Base-by-base conservation (phyloP, 2,113 vertebrate genomes). In the Ceyx melanurus region DNA sequence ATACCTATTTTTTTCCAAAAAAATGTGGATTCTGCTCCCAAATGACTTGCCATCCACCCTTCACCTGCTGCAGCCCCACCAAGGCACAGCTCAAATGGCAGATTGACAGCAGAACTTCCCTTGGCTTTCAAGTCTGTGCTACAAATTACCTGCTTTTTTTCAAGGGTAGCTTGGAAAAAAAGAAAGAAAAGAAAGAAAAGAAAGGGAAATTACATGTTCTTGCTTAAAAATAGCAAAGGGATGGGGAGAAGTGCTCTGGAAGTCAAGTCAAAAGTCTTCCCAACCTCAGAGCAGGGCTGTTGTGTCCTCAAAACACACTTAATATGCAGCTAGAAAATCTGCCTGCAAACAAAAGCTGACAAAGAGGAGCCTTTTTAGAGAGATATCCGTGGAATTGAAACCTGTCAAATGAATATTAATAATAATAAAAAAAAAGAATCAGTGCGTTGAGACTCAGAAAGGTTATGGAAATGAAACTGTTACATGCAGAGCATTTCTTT, bases 341-440 rank as follows among this genome's bases (percentile, higher is more conserved):
- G 82, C 31, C 88, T 31, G 85, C 72, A 90, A 93, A 88, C 71
- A 50, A 60, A 70, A 82, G 74, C 74, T 85, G 82, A 56, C 57
- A 84, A 67, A 94, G 79, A 46, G 15, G 37, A 45, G 15, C 21
- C 37, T 56, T 79, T 73, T 71, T 10, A 62, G 37, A 66, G 23
- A 50, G 64, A 40, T 8, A 31, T 4, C 21, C 61, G 74, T 61
- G 48, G 70, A 80, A 86, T 1, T 76, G 45, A 85, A 68, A 35
- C 65, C 45, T n/a, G 19, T 20, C 33, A 73, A 66, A 82, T 50
- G 13, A 35, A 73, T 46, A 65, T 19, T 14, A 21, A 33, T 26
- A 53, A 28, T 26, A 58, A 33, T 35, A 62, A 50, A 67, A 74
- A 66, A n/a, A 60, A 48, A 46, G 35, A 57, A 20, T 15, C 71